Evolutionary conservation across 1,140 invertebrate genomes (phyloP).

Genomic region (Philaenus spumarius): DNA sequence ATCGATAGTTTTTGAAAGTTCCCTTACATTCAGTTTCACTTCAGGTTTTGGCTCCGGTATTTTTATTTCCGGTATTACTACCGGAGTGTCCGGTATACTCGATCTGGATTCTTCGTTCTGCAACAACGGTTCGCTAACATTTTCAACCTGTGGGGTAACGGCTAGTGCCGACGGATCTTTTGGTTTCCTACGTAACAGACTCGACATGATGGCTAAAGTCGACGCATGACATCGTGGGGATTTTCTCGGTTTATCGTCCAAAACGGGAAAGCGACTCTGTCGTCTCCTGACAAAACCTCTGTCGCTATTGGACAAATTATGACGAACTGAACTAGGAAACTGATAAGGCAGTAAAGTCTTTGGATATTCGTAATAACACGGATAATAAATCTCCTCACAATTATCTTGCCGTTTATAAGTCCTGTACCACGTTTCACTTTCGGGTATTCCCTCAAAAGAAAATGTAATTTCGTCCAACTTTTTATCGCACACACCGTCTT

Average conservation of each 20-base stretch:
- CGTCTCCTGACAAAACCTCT: constrained; percentile 29
- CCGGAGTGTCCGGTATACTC: not conserved
- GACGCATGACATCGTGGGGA: constrained; percentile 78
- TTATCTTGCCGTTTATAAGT: constrained; percentile 67
- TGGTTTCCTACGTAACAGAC: constrained; percentile 37
- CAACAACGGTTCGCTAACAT: not conserved
- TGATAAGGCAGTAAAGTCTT: constrained; percentile 63
- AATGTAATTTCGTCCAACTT: constrained; percentile 53
- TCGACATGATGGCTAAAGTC: constrained; percentile 70
- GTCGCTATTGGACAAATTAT: constrained; percentile 37
- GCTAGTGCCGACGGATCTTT: constrained; percentile 1
- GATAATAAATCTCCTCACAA: constrained; percentile 47
- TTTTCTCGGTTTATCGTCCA: constrained; percentile 61
- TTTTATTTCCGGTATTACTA: not conserved
- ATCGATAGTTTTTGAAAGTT: constrained; percentile 8
- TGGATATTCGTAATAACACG: constrained; percentile 41
- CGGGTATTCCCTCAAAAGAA: constrained; percentile 65
- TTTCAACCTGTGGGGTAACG: no score
- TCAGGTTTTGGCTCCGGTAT: not conserved
- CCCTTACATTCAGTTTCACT: not conserved
- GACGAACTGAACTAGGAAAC: constrained; percentile 38
- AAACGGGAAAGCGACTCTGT: constrained; percentile 24
- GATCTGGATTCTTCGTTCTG: constrained; percentile 12
- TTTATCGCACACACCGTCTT: constrained; percentile 33
- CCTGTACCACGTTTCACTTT: constrained; percentile 66